Evolutionary conservation across 2,113 vertebrate species (phyloP), one percentile per base, ranked within the genome.

Genomic region (Stomatorhinus ivindoensis): DNA sequence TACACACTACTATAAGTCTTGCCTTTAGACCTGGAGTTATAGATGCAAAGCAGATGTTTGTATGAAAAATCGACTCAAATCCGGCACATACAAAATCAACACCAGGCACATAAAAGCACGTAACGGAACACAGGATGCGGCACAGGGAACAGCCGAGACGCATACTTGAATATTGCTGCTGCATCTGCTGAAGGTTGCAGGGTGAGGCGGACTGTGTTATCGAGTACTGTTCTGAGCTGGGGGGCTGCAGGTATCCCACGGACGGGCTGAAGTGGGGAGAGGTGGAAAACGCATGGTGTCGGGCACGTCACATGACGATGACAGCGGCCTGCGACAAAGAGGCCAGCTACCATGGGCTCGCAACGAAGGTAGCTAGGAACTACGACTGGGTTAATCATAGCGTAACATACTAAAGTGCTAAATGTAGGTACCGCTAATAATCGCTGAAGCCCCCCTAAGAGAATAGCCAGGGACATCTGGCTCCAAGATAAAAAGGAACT

Each of bases 111-210:
- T 1, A 83, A 15, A 24, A 11, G 21, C 21, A 47, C 19, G 24
- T 8, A 24, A n/a, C 17, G 35, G 24, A 61, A 39, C 19, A 44
- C 6, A 24, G 31, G 27, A 5, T 55, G 8, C 6, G 21, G 17
- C 10, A 47, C n/a, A 6, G 21, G 55, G 89, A 55, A 17, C 15
- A 1, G 44, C 42, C 21, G 7, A 80, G 13, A 88, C 27, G 69
- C 94, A 92, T 93, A 99, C 98, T 98, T 96, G 98, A 97, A 97
- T 97, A 99, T 97, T 98, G 98, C 96, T 99, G 98, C 94, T 98
- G 97, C 93, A 99, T 96, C 95, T 98, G 98, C 31, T 97, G 97
- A 10, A 97, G 98, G 94, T 97, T 99, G 96, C 98, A 99, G 88
- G 98, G 97, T 0, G 98, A 97, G 0, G 98, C 97, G 76, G 98